Evolutionary conservation across 2,113 vertebrate species (phyloP).

Genomic region (Podarcis cretensis): DNA sequence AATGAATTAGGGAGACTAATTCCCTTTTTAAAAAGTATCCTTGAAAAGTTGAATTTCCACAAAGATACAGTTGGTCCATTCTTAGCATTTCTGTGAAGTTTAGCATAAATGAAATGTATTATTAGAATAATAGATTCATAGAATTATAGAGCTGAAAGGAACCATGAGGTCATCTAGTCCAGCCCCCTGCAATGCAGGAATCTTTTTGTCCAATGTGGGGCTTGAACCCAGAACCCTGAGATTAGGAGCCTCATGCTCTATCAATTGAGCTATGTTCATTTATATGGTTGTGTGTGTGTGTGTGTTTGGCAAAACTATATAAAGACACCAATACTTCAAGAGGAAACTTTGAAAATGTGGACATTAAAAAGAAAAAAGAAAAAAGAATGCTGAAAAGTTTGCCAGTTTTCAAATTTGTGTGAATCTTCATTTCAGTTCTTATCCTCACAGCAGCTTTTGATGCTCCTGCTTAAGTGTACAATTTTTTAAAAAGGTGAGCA

Average conservation of each 20-base stretch:
- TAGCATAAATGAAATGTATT: neutral
- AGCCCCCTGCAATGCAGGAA: too few relatives aligned
- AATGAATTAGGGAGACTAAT: neutral
- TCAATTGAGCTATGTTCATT: neutral
- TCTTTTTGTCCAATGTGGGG: too few relatives aligned
- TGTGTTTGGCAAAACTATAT: neutral
- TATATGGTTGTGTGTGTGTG: too few relatives aligned
- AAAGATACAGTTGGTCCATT: neutral
- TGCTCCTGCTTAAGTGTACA: neutral
- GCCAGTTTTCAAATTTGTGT: neutral
- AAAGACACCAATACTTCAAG: neutral
- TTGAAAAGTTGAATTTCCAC: neutral
- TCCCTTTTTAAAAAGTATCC: neutral
- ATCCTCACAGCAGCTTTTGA: neutral
- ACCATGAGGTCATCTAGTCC: too few relatives aligned
- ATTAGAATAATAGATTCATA: too few relatives aligned
- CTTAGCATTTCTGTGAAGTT: neutral
- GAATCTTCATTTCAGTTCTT: neutral
- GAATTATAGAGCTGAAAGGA: too few relatives aligned
- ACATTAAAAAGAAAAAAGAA: neutral
- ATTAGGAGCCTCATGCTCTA: too few relatives aligned
- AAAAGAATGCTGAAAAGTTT: neutral
- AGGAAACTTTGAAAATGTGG: neutral
- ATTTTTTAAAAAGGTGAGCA: neutral
- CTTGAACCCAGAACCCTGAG: too few relatives aligned